Percentiles rank a stretch among this genome's conserved stretches.
Evolutionary conservation across 2,888 invertebrate genomes (phyloP).

Genomic region (Ecdyonurus torrentis): DNA sequence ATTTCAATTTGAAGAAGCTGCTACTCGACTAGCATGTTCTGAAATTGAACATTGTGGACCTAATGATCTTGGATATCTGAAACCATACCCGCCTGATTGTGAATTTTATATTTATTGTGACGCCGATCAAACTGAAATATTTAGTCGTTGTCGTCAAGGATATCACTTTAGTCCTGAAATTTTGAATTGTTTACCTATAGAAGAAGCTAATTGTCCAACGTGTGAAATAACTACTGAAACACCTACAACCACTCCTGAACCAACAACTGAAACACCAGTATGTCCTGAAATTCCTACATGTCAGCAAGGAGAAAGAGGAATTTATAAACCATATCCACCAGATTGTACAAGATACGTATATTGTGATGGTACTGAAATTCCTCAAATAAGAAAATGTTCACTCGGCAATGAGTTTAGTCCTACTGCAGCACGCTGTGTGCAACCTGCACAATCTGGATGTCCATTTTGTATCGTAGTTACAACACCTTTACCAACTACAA

Average conservation of each 20-base stretch:
- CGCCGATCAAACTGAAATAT: not conserved
- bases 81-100: not conserved
- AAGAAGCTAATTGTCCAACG: not conserved
- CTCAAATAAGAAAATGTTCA: not conserved
- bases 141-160: not conserved
- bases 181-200: not conserved
- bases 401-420: not conserved
- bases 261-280: not conserved
- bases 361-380: not conserved
- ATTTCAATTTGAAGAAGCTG: too few species aligned
- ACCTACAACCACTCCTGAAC: not conserved
- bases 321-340: not conserved
- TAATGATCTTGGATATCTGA: not conserved
- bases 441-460: not conserved
- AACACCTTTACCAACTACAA: not conserved
- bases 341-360: not conserved
- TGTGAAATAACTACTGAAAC: not conserved
- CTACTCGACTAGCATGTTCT: too few species aligned
- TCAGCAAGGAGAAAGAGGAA: not conserved
- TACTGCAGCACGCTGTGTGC: not conserved
- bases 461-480: not conserved
- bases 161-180: not conserved
- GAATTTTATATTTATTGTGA: not conserved
- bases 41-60: not conserved
- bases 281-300: not conserved